Conservation (phyloP, 2,113 vertebrate genomes). For the Ceyx melanurus region DNA sequence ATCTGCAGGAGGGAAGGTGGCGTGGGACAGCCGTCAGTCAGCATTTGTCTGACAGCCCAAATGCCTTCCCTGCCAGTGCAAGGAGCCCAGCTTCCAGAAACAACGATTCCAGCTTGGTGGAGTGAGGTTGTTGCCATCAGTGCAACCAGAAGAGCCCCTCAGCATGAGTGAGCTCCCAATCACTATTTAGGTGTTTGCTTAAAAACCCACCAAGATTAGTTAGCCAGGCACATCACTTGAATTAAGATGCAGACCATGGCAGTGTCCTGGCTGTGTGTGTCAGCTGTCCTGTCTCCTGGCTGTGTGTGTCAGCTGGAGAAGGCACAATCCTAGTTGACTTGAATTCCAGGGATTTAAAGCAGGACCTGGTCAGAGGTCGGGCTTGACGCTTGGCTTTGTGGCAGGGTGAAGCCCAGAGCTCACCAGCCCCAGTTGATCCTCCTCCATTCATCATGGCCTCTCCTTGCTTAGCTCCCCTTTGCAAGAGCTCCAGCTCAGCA, state of each 20-base stretch:
- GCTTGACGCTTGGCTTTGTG: not conserved
- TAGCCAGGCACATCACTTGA: not conserved
- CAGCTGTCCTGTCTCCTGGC: not conserved
- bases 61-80: not conserved
- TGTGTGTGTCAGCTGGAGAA: not conserved
- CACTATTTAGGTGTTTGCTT: not conserved
- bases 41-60: not conserved
- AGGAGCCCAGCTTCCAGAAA: not conserved
- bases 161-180: not conserved
- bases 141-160: not conserved
- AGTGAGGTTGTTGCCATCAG: not conserved
- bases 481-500: not conserved
- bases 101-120: not conserved
- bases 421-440: not conserved
- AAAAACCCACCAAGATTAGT: not conserved
- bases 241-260: not conserved
- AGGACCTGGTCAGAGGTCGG: not conserved
- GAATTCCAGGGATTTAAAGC: not conserved
- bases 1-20: not conserved
- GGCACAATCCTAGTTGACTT: not conserved
- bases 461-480: not conserved
- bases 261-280: not conserved
- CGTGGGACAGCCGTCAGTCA: rapidly evolving
- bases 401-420: not conserved
- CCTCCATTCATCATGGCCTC: not conserved